Base-by-base conservation (phyloP, 2,888 invertebrate species). In the Lasioglossum vierecki region DNA sequence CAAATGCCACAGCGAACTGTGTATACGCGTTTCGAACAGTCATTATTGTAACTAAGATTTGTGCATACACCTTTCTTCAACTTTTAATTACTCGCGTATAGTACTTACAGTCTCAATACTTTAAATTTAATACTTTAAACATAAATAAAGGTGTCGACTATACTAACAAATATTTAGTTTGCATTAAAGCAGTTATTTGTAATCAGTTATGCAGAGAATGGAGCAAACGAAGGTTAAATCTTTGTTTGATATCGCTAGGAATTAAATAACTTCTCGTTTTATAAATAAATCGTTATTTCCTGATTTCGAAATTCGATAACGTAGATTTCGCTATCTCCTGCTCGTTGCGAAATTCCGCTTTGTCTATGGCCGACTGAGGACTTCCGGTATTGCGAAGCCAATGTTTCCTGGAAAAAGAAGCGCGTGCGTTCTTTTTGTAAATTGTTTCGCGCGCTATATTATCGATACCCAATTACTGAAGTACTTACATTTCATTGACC, bases 331-430 rank as follows among this genome's bases (percentile, higher is more conserved):
- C 74, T n/a, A 97, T 96, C 84, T 96, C 95, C 86, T 96, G 96
- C 84, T 96, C 96, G 91, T 97, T 97, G 30, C 95, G 95, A 94
- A 98, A 98, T 86, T 97, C 96, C 0, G 96, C 96, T 93, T 96
- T 97, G 13, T 97, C 97, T 88, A 98, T 98, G 88, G 95, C 95
- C 72, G 97, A 97, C 88, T 96, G 96, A 0, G 98, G 98, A 93
- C 98, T 98, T 68, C 98, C 98, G 8, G 96, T 97, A 49, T 95
- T 95, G 91, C 96, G 95, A 77, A 98, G 94, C 96, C 96, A 96
- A 13, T 94, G 89, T 93, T 96, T 96, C 96, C 96, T 96, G 83
- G 83, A 15, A 91, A 88, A 39, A 72, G 76, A 60, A 72, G 6
- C 11, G 22, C 8, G 18, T 9, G 22, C 22, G 4, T 1, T 35